Base-by-base conservation (phyloP, 2,888 invertebrate species). In the Danaus chrysippus region DNA sequence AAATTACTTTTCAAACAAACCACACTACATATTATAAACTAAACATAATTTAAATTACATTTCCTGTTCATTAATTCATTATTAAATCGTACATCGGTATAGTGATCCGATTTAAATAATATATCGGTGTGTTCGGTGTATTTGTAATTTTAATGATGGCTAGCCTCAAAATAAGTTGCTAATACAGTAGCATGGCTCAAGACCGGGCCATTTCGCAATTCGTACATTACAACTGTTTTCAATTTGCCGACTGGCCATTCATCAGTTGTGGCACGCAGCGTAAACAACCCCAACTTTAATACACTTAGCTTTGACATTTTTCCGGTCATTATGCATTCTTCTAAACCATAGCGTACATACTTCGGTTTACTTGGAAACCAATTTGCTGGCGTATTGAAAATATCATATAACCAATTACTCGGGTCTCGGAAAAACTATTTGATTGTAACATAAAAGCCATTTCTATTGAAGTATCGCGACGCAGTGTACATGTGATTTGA, bases 281-380 rank as follows among this genome's bases (percentile, higher is more conserved):
- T 74, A 76, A 75, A 76, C 76, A 68, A 72, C 77, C 81, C 82
- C 80, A 78, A 83, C 82, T 84, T 83, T 86, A 88, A 86, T 86
- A 87, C 85, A 85, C 86, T 86, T 84, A 86, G 81, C 78, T 72
- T 74, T 84, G 86, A 86, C 86, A 85, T 86, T 86, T 86, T 86
- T 83, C 81, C 86, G 75, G 74, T 80, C 80, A 87, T 87, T 86
- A 85, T 85, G 82, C 85, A 86, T 86, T 86, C 82, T 75, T 76
- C 74, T 81, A 78, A 82, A 80, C 78, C 84, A 78, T 83, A 81
- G 77, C 76, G 75, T 80, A 68, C 69, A 81, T 82, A 78, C 23
- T 64, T 76, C 72, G 76, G 61, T 63, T 56, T 61, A 65, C 65
- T 59, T 17, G 64, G 66, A 68, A 66, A 65, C 53, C 62, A 58